These are phyloP conservation scores for Ormyrus nitidulus DNA, from an alignment of 2,888 invertebrate species.

Conservation along the genomic window DNA sequence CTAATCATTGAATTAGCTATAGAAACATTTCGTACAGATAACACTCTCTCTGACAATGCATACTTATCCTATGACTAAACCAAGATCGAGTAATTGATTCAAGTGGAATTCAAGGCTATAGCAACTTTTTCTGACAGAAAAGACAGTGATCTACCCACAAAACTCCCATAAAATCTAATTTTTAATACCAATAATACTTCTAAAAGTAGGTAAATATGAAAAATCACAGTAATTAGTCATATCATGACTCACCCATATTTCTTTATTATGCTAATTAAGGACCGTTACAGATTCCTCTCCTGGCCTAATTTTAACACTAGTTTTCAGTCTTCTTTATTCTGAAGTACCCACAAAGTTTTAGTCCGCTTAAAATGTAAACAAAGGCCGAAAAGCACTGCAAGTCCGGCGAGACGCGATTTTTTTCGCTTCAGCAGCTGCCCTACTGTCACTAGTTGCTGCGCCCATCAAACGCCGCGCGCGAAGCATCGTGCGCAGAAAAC, in stretches of 20 bases:
- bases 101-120: constrained; percentile 5
- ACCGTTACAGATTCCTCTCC: too few species aligned
- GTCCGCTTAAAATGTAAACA: too few species aligned
- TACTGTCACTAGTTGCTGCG: too few species aligned
- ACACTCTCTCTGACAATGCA: constrained; percentile 46
- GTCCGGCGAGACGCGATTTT: too few species aligned
- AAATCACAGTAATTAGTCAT: too few species aligned
- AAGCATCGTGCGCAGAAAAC: constrained; percentile 13
- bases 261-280: background rate
- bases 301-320: too few species aligned
- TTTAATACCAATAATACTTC: background rate
- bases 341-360: too few species aligned
- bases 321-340: too few species aligned
- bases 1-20: background rate
- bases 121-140: constrained; percentile 38
- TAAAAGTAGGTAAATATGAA: background rate
- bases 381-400: too few species aligned
- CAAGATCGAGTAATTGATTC: background rate
- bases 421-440: too few species aligned
- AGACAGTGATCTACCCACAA: background rate
- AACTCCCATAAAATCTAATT: background rate
- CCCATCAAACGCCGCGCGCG: constrained; percentile 8
- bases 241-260: constrained; percentile 52
- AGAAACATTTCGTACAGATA: too few species aligned
- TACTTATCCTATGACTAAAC: background rate